phyloP scores from a whole-genome alignment of 2,888 invertebrate species.

The Pristionchus exspectatus region DNA sequence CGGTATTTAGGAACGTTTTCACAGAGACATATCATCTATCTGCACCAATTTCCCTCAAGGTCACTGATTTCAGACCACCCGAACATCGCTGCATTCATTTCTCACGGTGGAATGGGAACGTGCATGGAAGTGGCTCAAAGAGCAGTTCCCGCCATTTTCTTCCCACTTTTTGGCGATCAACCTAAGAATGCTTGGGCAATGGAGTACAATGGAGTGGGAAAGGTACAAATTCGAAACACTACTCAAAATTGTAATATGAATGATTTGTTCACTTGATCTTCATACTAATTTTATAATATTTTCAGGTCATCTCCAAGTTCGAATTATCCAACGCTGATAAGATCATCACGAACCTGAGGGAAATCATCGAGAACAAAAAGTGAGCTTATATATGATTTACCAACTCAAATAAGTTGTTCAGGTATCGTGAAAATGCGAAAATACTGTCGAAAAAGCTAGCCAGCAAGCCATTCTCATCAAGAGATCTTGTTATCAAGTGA shows the following conservation, averaged over 20 bases:
- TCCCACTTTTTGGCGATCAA: constrained; percentile 21
- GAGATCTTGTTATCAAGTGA: constrained; percentile 32
- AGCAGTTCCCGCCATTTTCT: not conserved
- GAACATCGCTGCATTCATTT: constrained; percentile 25
- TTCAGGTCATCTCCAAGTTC: constrained; percentile 31
- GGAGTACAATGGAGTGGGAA: constrained; percentile 13
- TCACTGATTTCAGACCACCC: not conserved
- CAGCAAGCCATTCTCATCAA: constrained; percentile 14
- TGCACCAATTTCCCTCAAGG: not conserved
- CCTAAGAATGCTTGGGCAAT: constrained; percentile 31
- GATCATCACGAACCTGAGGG: not conserved
- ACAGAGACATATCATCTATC: no score
- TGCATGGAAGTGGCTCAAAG: constrained; percentile 32
- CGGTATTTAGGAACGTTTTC: no score
- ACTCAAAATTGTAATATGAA: not conserved
- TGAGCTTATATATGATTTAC: not conserved
- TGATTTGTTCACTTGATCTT: not conserved
- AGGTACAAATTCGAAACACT: not conserved
- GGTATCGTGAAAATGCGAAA: constrained; percentile 8
- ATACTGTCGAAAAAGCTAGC: not conserved
- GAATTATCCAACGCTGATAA: not conserved
- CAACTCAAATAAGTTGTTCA: not conserved
- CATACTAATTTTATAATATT: no score
- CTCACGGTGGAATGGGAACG: constrained; percentile 41
- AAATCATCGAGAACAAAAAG: constrained; percentile 30